phyloP scores from a whole-genome alignment of 2,113 vertebrate genomes.

The Podilymbus podiceps region DNA sequence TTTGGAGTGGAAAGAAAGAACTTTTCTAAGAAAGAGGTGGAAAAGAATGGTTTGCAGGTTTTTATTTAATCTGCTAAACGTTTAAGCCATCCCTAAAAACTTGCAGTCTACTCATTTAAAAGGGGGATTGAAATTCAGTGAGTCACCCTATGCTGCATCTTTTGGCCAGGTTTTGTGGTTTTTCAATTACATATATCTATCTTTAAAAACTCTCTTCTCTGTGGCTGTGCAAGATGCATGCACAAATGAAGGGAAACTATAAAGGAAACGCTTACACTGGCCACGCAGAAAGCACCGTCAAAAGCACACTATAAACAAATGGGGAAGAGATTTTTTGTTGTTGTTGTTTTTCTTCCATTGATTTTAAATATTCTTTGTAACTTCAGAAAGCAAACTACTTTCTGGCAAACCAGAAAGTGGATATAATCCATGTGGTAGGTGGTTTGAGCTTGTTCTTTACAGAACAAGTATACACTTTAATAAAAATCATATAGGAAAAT shows the following conservation, averaged over 20 bases:
- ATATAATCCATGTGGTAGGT: neutral
- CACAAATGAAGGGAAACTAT: neutral
- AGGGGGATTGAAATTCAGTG: neutral
- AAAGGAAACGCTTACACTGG: neutral
- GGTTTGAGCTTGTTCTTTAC: neutral
- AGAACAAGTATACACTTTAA: neutral
- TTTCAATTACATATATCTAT: neutral
- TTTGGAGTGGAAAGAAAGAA: neutral
- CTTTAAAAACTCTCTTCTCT: neutral
- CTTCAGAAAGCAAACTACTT: neutral
- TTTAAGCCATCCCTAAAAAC: neutral
- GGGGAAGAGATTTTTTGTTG: neutral
- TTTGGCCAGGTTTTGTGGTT: conserved; percentile 38
- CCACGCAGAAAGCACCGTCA: neutral
- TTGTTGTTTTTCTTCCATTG: neutral
- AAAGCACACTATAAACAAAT: conserved; percentile 11
- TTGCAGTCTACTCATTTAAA: neutral
- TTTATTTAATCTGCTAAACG: neutral
- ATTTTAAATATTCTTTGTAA: conserved; percentile 32
- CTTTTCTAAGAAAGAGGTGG: neutral
- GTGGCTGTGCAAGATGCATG: neutral
- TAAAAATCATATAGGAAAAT: neutral
- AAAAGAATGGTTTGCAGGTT: neutral
- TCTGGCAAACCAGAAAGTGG: neutral
- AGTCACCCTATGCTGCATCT: neutral